phyloP scores from a whole-genome alignment of 2,113 vertebrate genomes.

The Cygnus buccinator region DNA sequence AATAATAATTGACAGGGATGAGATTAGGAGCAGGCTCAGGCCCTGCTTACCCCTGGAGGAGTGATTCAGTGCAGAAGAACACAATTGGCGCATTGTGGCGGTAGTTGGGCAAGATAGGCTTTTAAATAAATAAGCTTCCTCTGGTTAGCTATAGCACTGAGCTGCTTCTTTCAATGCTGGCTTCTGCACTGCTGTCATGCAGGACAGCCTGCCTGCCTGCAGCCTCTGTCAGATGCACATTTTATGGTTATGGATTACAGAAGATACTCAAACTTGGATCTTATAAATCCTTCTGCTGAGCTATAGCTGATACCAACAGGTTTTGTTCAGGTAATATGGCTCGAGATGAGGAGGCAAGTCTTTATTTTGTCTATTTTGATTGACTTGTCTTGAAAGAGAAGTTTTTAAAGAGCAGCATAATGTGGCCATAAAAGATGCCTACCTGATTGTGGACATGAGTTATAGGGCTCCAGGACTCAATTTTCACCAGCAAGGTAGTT shows the following conservation, averaged over 20 bases:
- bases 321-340: neutral
- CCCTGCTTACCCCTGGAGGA: neutral
- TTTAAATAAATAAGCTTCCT: neutral
- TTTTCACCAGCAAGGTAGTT: neutral
- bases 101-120: neutral
- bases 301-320: neutral
- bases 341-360: neutral
- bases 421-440: neutral
- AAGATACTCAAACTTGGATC: neutral
- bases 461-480: neutral
- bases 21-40: neutral
- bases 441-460: neutral
- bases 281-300: neutral
- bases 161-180: neutral
- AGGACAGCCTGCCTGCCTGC: neutral
- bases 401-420: neutral
- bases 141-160: neutral
- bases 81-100: neutral
- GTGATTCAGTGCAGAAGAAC: neutral
- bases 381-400: neutral
- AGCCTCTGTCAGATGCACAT: neutral
- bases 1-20: neutral
- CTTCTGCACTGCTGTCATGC: neutral
- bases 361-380: neutral
- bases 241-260: neutral